Evolutionary conservation across 2,888 invertebrate species (phyloP).

Genomic region (Galerucella nymphaeae): DNA sequence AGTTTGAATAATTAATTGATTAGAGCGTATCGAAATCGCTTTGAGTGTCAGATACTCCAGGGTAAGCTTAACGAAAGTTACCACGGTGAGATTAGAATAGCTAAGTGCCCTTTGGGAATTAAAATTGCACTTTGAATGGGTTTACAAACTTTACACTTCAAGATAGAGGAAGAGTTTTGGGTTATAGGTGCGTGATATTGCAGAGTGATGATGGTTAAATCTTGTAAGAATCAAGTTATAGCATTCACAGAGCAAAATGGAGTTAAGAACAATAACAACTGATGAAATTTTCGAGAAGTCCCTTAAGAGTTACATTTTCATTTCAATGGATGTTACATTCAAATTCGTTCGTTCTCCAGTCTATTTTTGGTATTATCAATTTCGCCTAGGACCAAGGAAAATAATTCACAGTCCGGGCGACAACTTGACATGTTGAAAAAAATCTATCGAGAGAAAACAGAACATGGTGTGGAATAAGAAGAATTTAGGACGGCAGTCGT

Average conservation of each 20-base stretch:
- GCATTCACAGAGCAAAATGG: no score
- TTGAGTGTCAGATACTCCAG: background rate
- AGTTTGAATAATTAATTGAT: background rate
- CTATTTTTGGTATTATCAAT: slow-evolving; percentile 11
- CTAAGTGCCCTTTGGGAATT: background rate
- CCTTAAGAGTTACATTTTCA: background rate
- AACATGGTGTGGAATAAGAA: slow-evolving; percentile 8
- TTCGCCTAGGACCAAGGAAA: slow-evolving; percentile 13
- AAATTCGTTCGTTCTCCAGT: background rate
- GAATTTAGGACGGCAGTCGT: slow-evolving; percentile 15
- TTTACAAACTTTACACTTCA: background rate
- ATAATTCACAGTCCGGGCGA: slow-evolving; percentile 14
- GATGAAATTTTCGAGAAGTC: no score
- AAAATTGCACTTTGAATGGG: background rate
- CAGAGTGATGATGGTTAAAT: no score
- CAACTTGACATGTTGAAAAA: slow-evolving; percentile 22
- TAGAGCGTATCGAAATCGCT: background rate
- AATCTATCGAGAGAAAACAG: slow-evolving; percentile 9
- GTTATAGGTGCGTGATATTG: background rate
- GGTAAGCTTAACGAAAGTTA: background rate
- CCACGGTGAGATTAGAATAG: background rate
- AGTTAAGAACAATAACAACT: no score
- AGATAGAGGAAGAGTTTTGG: background rate
- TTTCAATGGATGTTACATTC: background rate
- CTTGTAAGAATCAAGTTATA: no score